A percentile compares a stretch with the other conserved stretches of the same genome.
Conservation (phyloP, 2,888 invertebrate genomes). For the Eupeodes latifasciatus region DNA sequence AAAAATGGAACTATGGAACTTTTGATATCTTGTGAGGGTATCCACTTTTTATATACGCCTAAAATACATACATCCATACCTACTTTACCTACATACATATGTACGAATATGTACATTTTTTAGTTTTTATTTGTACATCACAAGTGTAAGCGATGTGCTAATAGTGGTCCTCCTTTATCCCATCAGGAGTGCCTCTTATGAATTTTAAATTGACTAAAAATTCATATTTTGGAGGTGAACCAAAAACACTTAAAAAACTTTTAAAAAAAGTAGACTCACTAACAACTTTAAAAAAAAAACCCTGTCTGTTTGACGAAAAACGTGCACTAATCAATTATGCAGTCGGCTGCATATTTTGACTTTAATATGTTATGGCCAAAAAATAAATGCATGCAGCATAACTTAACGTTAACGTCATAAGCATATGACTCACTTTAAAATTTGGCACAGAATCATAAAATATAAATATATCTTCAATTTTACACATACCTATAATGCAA, state of each 20-base stretch:
- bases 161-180: conserved; percentile 21
- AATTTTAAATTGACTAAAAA: conserved; percentile 50
- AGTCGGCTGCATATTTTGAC: conserved; percentile 19
- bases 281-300: not conserved
- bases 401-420: conserved; percentile 11
- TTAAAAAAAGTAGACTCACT: not conserved
- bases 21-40: not conserved
- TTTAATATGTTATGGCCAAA: conserved; percentile 50
- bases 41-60: not conserved
- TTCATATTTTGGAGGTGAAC: conserved; percentile 43
- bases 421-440: conserved; percentile 50
- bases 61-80: not conserved
- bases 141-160: conserved; percentile 19
- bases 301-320: not conserved
- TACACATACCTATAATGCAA: not conserved
- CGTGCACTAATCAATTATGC: conserved; percentile 43
- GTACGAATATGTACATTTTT: not conserved
- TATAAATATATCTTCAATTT: not conserved
- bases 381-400: conserved; percentile 20
- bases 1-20: conserved; percentile 17
- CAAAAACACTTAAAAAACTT: not conserved
- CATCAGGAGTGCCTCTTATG: conserved; percentile 42
- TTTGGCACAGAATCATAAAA: not conserved
- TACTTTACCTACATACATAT: too few relatives aligned
- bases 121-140: not conserved